Conservation (phyloP, 2,888 invertebrate species). For the Xestia xanthographa region DNA sequence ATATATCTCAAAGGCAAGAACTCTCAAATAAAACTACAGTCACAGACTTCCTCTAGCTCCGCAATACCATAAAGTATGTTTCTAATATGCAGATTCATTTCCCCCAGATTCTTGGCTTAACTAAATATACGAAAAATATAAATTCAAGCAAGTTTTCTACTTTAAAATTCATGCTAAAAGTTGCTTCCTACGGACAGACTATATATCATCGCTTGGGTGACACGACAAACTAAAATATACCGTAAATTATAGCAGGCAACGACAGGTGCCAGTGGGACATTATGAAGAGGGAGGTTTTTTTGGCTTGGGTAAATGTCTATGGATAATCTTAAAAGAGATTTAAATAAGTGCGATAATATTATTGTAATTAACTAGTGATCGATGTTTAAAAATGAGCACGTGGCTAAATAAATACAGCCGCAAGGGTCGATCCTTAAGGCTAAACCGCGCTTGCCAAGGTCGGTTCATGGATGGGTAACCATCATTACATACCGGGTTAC, state of each 20-base stretch:
- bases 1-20: background rate
- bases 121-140: conserved; percentile 54
- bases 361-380: background rate
- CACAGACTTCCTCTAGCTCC: conserved; percentile 10
- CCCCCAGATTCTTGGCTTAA: conserved; percentile 52
- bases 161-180: conserved; percentile 65
- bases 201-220: conserved; percentile 63
- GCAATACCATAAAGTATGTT: conserved; percentile 32
- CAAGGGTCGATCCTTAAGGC: too few species aligned
- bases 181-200: conserved; percentile 47
- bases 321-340: background rate
- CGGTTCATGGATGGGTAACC: too few species aligned
- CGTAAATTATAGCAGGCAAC: conserved; percentile 56
- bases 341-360: too few species aligned
- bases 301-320: conserved; percentile 2
- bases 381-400: background rate
- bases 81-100: conserved; percentile 53
- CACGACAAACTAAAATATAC: conserved; percentile 60
- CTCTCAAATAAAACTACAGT: conserved; percentile 20
- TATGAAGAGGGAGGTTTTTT: conserved; percentile 27
- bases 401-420: too few species aligned
- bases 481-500: too few species aligned
- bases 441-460: too few species aligned
- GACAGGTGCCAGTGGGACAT: conserved; percentile 54
- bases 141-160: conserved; percentile 60